phyloP scores from a whole-genome alignment of 2,113 vertebrate genomes.

The Spea multiplicata region DNA sequence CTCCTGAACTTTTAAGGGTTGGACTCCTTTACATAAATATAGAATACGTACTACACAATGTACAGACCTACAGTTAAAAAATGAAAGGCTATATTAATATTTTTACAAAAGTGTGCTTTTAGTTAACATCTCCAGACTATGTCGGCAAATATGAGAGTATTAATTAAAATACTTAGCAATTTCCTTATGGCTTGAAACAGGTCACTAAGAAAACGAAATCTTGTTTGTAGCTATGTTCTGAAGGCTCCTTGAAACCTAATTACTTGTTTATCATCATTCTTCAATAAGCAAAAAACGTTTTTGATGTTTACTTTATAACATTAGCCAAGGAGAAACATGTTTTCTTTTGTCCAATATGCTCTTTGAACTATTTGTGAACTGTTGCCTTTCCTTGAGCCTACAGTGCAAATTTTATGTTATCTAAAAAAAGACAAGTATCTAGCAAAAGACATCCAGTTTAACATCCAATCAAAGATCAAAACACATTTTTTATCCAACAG shows the following conservation, averaged over 20 bases:
- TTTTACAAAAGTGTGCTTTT: not conserved
- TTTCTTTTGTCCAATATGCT: slow-evolving; percentile 12
- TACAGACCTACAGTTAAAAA: too few species aligned
- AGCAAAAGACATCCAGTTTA: not conserved
- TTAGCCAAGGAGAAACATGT: slow-evolving; percentile 25
- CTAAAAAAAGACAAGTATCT: not conserved
- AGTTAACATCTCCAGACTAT: not conserved
- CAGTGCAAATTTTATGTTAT: slow-evolving; percentile 6
- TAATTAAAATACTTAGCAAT: not conserved
- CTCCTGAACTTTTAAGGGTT: too few species aligned
- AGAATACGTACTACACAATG: too few species aligned
- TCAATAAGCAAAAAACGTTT: slow-evolving; percentile 14
- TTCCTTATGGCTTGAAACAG: not conserved
- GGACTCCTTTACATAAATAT: too few species aligned
- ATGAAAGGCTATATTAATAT: too few species aligned
- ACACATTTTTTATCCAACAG: not conserved
- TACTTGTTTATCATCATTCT: slow-evolving; percentile 17
- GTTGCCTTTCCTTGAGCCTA: slow-evolving; percentile 6
- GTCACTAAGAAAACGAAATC: slow-evolving; percentile 5
- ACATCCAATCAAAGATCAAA: not conserved
- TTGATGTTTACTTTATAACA: slow-evolving; percentile 31
- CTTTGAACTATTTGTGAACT: slow-evolving; percentile 16
- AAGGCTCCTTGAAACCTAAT: slow-evolving; percentile 17
- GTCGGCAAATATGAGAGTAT: not conserved
- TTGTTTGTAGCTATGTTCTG: slow-evolving; percentile 3